Evolutionary conservation across 2,797 vertebrate genomes (phyloP).

Genomic region (Acanthurus leucopareius): DNA sequence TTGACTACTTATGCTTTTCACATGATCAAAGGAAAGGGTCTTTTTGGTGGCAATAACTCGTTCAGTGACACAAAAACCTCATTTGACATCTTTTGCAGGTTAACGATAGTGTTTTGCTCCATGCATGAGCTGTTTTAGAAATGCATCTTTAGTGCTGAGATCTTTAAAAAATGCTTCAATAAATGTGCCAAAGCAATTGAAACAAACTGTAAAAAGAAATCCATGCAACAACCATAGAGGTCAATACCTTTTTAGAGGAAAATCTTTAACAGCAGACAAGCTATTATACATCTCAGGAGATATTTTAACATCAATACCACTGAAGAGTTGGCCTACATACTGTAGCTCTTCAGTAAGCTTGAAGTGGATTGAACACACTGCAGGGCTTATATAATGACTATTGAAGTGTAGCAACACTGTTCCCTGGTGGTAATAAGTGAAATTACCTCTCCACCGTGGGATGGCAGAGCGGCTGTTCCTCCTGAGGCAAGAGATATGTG

Average conservation of each 20-base stretch:
- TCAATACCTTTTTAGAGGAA: conserved; percentile 26
- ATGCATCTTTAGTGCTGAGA: no score
- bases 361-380: conserved; percentile 33
- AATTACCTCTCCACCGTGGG: conserved; percentile 95
- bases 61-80: no score
- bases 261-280: conserved; percentile 50
- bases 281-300: conserved; percentile 42
- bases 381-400: conserved; percentile 27
- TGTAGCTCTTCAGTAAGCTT: conserved; percentile 39
- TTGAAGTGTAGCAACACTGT: conserved; percentile 19
- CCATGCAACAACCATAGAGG: conserved; percentile 26
- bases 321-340: conserved; percentile 25
- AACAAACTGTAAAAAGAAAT: conserved; percentile 5
- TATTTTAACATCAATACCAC: conserved; percentile 48
- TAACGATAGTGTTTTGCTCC: no score
- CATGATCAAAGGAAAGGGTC: no score
- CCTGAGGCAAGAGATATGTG: conserved; percentile 97
- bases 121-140: no score
- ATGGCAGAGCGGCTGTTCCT: conserved; percentile 96
- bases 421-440: conserved; percentile 51
- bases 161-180: no score
- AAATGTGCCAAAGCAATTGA: no score
- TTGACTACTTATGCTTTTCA: no score
- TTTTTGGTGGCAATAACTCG: no score
- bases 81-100: no score